phyloP scores from a whole-genome alignment of 1,140 invertebrate genomes.

The Rhopalosiphum maidis region DNA sequence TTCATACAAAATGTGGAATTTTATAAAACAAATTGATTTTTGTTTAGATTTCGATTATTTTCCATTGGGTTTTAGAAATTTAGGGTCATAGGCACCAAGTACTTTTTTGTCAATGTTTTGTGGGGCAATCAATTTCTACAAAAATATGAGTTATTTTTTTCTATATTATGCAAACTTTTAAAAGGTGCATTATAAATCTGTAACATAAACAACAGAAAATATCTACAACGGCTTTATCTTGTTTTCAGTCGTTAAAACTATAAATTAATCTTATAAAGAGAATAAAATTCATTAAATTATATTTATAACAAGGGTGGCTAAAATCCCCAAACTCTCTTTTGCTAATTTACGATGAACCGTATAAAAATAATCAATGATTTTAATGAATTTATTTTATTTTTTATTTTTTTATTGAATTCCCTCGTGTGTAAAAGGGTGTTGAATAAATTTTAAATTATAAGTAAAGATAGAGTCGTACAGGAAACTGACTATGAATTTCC shows the following conservation, averaged over 20 bases:
- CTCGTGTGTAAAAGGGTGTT: background rate
- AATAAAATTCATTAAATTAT: background rate
- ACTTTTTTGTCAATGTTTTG: too few species aligned
- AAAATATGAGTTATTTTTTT: too few species aligned
- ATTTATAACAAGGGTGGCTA: background rate
- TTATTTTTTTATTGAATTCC: background rate
- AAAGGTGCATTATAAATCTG: background rate
- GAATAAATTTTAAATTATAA: slow-evolving; percentile 3
- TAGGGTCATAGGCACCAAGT: background rate
- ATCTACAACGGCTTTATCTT: background rate
- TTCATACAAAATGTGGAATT: background rate
- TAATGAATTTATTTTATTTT: background rate
- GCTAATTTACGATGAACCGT: background rate
- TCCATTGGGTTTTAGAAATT: background rate
- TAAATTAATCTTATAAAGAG: background rate
- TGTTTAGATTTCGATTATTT: background rate
- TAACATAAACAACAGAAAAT: background rate
- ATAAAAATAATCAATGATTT: background rate
- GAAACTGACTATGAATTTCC: slow-evolving; percentile 20
- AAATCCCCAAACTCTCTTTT: background rate
- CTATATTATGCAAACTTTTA: too few species aligned
- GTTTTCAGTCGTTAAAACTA: background rate
- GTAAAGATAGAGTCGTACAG: background rate
- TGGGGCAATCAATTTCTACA: too few species aligned
- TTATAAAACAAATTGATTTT: background rate